Evolutionary conservation across 1,140 invertebrate species (phyloP).

Genomic region (Trichonephila inaurata): DNA sequence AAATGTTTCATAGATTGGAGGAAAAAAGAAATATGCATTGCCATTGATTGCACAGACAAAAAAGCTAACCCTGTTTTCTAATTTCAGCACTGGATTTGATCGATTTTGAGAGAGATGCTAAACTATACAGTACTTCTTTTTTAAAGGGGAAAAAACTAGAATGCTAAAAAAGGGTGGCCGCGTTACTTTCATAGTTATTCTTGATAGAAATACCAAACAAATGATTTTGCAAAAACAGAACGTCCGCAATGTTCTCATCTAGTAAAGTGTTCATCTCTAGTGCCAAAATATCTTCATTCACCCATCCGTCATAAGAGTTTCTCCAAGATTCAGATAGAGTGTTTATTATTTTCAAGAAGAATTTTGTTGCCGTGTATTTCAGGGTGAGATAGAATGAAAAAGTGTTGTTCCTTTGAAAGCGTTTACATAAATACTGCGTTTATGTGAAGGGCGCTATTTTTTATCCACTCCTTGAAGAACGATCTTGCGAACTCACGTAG

Average conservation of each 20-base stretch:
- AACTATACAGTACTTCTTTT: too few relatives aligned
- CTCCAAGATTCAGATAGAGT: conserved; percentile 32
- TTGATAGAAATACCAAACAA: background rate
- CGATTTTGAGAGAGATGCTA: too few relatives aligned
- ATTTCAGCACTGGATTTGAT: too few relatives aligned
- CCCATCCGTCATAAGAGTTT: conserved; percentile 3
- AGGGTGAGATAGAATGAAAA: conserved; percentile 32
- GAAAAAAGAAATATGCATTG: too few relatives aligned
- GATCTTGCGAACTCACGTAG: conserved; percentile 32
- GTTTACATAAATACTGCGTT: conserved; percentile 46
- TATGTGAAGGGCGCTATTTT: background rate
- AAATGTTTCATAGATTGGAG: too few relatives aligned
- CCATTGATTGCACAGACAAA: too few relatives aligned
- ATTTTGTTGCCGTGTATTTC: background rate
- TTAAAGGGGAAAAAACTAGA: background rate
- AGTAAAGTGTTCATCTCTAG: conserved; percentile 24
- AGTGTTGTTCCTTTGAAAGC: background rate
- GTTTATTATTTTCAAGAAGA: conserved; percentile 42
- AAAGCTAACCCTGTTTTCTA: too few relatives aligned
- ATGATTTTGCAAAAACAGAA: background rate
- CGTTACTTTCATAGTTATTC: background rate
- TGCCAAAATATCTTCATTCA: conserved; percentile 45
- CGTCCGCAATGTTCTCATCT: conserved; percentile 18
- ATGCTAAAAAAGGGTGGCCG: background rate
- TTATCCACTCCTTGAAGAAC: conserved; percentile 39